These are phyloP conservation scores for Heteropelma amictum DNA, from an alignment of 2,888 invertebrate species.

Conservation along the genomic window DNA sequence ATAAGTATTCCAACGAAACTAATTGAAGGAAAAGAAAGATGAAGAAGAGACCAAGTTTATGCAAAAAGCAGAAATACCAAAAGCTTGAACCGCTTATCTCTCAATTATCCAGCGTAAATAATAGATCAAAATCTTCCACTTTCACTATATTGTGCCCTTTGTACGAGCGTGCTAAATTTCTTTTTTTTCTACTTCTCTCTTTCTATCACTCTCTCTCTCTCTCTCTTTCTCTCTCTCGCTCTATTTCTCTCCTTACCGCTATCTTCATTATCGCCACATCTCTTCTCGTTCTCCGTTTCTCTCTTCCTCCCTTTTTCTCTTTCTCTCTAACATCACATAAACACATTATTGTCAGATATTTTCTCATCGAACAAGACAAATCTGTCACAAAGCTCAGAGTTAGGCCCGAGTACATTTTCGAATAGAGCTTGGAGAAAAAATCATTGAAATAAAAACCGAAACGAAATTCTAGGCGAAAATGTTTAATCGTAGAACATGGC, in stretches of 20 bases:
- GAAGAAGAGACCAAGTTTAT: neutral
- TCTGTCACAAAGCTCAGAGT: constrained; percentile 30
- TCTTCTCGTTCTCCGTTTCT: neutral
- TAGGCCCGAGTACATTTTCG: constrained; percentile 17
- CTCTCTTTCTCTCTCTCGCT: constrained; percentile 4
- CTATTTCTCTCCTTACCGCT: constrained; percentile 13
- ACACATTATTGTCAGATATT: neutral
- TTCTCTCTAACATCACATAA: constrained; percentile 4
- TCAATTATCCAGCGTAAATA: constrained; percentile 39
- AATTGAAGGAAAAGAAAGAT: constrained; percentile 27
- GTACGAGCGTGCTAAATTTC: too few species aligned
- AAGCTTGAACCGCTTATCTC: constrained; percentile 47
- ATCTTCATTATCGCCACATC: too few species aligned
- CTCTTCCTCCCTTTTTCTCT: neutral
- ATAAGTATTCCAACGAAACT: constrained; percentile 40
- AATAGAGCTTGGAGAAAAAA: constrained; percentile 24
- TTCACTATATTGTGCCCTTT: constrained; percentile 30
- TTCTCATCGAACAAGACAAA: constrained; percentile 4
- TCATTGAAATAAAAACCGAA: constrained; percentile 19
- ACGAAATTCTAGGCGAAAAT: constrained; percentile 21
- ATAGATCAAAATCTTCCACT: constrained; percentile 32
- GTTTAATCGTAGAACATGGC: constrained; percentile 6
- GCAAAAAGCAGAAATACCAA: constrained; percentile 9
- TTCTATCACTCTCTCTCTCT: constrained; percentile 15
- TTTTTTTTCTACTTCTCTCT: constrained; percentile 24